A percentile compares a stretch with the other conserved stretches of the same genome.
These are phyloP conservation scores for Dendrocopos noguchii DNA, from an alignment of 2,113 vertebrate species.

Conservation along the genomic window DNA sequence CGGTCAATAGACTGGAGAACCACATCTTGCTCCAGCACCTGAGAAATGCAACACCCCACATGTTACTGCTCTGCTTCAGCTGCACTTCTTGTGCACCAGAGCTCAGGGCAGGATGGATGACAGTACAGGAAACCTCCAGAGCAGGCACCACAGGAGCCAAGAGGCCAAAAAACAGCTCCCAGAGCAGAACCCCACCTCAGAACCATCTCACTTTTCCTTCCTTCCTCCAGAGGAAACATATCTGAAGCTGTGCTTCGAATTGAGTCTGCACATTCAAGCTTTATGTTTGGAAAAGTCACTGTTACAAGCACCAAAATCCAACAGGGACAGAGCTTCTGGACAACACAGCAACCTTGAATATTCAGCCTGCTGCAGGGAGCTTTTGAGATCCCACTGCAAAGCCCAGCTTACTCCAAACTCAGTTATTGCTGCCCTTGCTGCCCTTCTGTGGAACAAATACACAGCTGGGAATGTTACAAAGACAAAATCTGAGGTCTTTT, in stretches of 20 bases:
- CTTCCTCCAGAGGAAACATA: neutral
- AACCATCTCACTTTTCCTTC: neutral
- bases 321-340: neutral
- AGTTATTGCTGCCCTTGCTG: neutral
- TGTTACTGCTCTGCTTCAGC: neutral
- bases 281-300: neutral
- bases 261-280: neutral
- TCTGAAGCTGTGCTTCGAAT: neutral
- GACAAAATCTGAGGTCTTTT: neutral
- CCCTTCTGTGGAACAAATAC: neutral
- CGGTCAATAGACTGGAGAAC: conserved; percentile 96
- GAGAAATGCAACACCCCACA: neutral
- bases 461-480: neutral
- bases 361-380: neutral
- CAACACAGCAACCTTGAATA: neutral
- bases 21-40: conserved; percentile 95
- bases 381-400: neutral
- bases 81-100: neutral
- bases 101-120: neutral
- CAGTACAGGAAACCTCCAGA: neutral
- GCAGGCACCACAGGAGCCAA: rapidly evolving
- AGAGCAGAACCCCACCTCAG: neutral
- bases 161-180: neutral
- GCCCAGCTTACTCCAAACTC: neutral
- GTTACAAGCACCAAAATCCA: neutral